These are phyloP conservation scores for Liasis olivaceus DNA, from an alignment of 2,797 vertebrate species.

Conservation along the genomic window DNA sequence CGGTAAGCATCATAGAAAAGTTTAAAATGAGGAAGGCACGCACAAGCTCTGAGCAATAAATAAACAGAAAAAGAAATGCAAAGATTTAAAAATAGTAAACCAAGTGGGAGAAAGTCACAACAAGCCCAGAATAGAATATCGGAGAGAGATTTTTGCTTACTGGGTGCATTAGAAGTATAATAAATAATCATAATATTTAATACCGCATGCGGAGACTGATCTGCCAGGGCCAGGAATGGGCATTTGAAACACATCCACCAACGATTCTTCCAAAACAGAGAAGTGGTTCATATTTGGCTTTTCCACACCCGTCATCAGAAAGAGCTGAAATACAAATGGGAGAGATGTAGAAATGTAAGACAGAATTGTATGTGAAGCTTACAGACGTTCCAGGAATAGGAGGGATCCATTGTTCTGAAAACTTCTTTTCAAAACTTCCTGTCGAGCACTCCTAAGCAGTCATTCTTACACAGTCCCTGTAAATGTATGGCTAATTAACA, in stretches of 20 bases:
- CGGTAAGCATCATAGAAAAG: not conserved
- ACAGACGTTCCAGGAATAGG: not conserved
- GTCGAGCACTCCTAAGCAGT: not conserved
- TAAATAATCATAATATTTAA: not conserved
- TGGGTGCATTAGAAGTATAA: not conserved
- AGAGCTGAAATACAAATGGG: constrained; percentile 53
- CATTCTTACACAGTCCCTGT: not conserved
- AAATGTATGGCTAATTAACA: not conserved
- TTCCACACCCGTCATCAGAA: constrained; percentile 78
- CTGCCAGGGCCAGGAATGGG: constrained; percentile 97
- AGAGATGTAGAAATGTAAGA: not conserved
- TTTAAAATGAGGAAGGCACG: not conserved
- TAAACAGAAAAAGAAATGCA: not conserved
- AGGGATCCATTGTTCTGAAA: not conserved
- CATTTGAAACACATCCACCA: constrained; percentile 85
- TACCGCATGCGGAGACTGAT: constrained; percentile 89
- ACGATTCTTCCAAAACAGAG: constrained; percentile 90
- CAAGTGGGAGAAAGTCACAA: not conserved
- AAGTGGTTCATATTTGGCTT: constrained; percentile 76
- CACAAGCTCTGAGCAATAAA: not conserved
- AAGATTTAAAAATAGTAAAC: not conserved
- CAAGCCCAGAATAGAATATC: not conserved
- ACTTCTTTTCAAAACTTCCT: not conserved
- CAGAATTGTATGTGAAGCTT: not conserved
- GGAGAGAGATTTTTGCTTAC: not conserved